Base-by-base conservation (phyloP, 2,888 invertebrate species). In the Eucriotettix oculatus region DNA sequence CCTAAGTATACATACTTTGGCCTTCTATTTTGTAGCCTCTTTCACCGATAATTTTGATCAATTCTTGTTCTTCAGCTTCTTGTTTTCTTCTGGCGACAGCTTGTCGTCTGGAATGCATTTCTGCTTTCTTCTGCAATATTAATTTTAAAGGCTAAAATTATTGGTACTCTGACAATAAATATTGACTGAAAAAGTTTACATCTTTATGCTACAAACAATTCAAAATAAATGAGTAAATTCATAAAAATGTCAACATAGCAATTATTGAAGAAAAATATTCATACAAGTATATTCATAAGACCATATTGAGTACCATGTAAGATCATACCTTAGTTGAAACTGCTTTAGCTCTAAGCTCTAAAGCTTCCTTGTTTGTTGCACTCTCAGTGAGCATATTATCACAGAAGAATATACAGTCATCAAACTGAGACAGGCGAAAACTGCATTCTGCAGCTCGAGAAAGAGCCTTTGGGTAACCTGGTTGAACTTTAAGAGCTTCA, bases 381-480 rank as follows among this genome's bases (percentile, higher is more conserved):
- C 81, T 74, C n/a, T 73, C 71, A 67, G 78, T 74, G 10, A 90
- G 72, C 57, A 87, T 77, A 66, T 79, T 78, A 67, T 87, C 80
- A 71, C 91, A 91, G 67, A 85, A 81, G 66, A 83, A 74, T 1
- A 87, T 75, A 65, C 87, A 87, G 60, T 82, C 77, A n/a, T 86
- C 82, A 69, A 81, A 89, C 66, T 84, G 80, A 42, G 78, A 76
- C 60, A 87, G 72, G 66, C 85, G 75, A 59, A 80, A 76, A 58
- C 85, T 85, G 67, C 89, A 86, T 64, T 86, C 82, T 0, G 88
- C 87, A 1, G 90, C 90, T 69, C 90, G 76, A 43, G 81, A 71
- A 60, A 85, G 75, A 0, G 90, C 87, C 76, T 97, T 95, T 0
- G 76, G 71, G 71, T 96, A 91, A 63, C 83, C 76, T 0, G 86